Evolutionary conservation across 2,888 invertebrate species (phyloP), one percentile per base, ranked within the genome.

Genomic region (Noctua comes): DNA sequence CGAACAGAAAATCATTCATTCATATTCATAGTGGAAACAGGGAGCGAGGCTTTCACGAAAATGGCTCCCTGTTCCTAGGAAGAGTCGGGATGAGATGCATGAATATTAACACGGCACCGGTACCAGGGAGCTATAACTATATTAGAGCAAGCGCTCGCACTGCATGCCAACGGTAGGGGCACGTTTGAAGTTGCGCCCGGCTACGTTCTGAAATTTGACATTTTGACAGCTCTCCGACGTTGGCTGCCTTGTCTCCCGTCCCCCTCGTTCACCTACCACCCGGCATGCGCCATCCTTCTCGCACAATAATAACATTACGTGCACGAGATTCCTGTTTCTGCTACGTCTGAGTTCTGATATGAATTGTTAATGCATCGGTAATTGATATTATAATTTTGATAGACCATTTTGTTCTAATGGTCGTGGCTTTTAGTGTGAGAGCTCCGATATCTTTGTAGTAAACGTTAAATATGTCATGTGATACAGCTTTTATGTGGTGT

Each of bases 181-280:
- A 95, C 96, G 96, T 96, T 96, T 96, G 96, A 96, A 96, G 95
- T 96, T 96, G 94, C 95, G 96, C 95, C 94, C 94, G 93, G 95
- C 95, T 93, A 93, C 94, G 96, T 96, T 94, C 96, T 95, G 96
- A 97, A 97, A 97, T 97, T 97, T 97, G 97, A 97, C 97, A 95
- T 97, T 97, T 97, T 97, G 97, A 97, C 97, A 97, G 97, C 94
- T 95, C 96, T 95, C 96, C 96, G 96, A 96, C 96, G 96, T 94
- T 94, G 94, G 94, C 93, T 92, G 94, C 94, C 94, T 94, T 94
- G 91, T 92, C 93, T 90, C 91, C 92, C 93, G 85, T 88, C 89
- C 91, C 91, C 90, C 91, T 91, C 91, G 73, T 90, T 80, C 91
- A 83, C 88, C 84, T 81, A 64, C 82, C 84, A 85, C 82, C 83